Base-by-base conservation (phyloP, 1,140 invertebrate genomes). In the Eriosoma lanigerum region DNA sequence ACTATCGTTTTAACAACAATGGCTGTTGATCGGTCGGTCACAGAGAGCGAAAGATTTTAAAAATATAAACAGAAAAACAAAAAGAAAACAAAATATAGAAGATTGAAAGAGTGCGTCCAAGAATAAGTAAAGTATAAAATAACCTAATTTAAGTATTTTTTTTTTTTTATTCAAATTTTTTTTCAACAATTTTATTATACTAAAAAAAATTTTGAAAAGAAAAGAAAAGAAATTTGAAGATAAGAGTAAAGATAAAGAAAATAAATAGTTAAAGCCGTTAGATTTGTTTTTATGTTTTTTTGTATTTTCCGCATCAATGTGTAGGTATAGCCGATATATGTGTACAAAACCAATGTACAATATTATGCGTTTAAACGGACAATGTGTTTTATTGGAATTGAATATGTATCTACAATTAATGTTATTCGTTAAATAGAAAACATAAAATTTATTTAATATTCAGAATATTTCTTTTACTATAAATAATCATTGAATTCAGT, bases 1-100 rank as follows among this genome's bases (percentile, higher is more conserved):
- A 78, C 73, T 78, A 78, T 78, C 54, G 73, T 54, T 78, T 78
- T 78, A 78, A 78, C 73, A 78, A 78, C 73, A 78, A 78, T 78
- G 73, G 73, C 73, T 78, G 73, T 60, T 54, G 54, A 60, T 78
- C 48, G 73, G 52, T 78, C 54, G 54, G 52, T 78, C 73, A 78
- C 73, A 78, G 52, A 78, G 73, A 78, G 73, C 73, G 73, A 78
- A 78, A 78, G 73, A 62, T 60, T 78, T 82, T 82, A 68, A 82
- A 60, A 72, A 78, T 78, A 78, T 78, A 78, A 78, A 78, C 73
- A 78, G 73, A 78, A 78, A 78, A 78, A 78, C 73, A 78, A 78
- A 78, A 78, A 60, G 56, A 78, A 78, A 78, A 78, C 56, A 78
- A 78, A 60, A 78, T 78, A 78, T 78, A 78, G 54, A 78, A 60